Conservation (phyloP, 2,888 invertebrate genomes). For the Dioctria rufipes region DNA sequence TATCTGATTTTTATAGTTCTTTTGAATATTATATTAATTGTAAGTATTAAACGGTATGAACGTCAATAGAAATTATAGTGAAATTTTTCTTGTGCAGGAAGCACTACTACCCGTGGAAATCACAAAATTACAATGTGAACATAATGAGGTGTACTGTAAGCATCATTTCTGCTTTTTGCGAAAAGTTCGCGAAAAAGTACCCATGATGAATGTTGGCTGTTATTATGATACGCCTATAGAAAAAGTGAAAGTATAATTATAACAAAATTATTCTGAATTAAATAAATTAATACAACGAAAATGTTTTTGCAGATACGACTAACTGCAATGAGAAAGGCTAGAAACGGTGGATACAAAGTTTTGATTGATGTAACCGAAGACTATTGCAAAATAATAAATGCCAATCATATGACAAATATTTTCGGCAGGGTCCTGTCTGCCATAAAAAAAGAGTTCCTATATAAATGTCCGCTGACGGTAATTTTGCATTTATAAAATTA, state of each 20-base stretch:
- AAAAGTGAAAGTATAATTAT: background rate
- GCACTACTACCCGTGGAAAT: background rate
- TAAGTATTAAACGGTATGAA: too few relatives aligned
- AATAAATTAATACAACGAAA: background rate
- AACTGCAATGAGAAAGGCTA: background rate
- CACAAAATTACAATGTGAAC: conserved; percentile 1
- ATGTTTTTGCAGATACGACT: background rate
- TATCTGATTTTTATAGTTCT: too few relatives aligned
- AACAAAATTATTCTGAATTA: background rate
- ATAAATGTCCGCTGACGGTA: background rate
- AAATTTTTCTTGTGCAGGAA: background rate
- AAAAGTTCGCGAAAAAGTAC: background rate
- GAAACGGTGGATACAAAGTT: background rate
- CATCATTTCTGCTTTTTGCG: background rate
- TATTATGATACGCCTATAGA: conserved; percentile 1
- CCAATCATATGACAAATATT: background rate
- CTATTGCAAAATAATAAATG: conserved; percentile 9
- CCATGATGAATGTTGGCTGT: conserved; percentile 16
- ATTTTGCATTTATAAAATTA: background rate
- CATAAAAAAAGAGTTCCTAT: background rate
- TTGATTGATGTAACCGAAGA: background rate
- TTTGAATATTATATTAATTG: too few relatives aligned
- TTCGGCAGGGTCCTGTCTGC: background rate
- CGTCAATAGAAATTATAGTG: too few relatives aligned
- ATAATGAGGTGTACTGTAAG: conserved; percentile 12